A percentile compares a stretch with the other conserved stretches of the same genome.
Conservation (phyloP, 2,113 vertebrate genomes). For the Carassius carassius region DNA sequence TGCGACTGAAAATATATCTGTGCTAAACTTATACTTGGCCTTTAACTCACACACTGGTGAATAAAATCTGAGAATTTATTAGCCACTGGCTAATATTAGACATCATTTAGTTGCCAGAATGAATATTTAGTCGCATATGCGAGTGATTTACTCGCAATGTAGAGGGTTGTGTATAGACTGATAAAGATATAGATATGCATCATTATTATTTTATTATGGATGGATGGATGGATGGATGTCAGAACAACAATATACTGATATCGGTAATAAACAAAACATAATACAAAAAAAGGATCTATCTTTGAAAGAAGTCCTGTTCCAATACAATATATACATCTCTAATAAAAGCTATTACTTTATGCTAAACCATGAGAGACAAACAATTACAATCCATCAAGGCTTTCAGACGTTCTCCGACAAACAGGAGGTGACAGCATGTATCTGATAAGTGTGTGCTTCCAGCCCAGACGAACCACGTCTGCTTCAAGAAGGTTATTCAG, state of each 20-base stretch:
- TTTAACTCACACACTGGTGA: too few relatives aligned
- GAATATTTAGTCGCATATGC: too few relatives aligned
- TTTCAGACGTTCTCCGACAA: conserved; percentile 32
- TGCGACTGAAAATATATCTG: too few relatives aligned
- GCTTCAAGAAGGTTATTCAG: conserved; percentile 44
- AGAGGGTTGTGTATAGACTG: too few relatives aligned
- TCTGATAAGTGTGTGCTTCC: not conserved
- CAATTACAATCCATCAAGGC: conserved; percentile 44
- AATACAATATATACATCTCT: not conserved
- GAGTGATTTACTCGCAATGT: too few relatives aligned
- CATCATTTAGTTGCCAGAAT: too few relatives aligned
- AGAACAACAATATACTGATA: not conserved
- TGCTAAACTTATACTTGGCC: too few relatives aligned
- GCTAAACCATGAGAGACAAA: conserved; percentile 38
- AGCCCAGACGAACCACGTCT: not conserved
- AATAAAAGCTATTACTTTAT: conserved; percentile 10
- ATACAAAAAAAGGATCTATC: not conserved
- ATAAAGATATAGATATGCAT: not conserved
- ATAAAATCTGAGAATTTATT: too few relatives aligned
- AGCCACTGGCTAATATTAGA: too few relatives aligned
- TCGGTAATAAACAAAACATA: not conserved
- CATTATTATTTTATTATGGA: too few relatives aligned
- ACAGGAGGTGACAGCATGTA: conserved; percentile 34
- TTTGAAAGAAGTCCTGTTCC: not conserved
- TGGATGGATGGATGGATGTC: too few relatives aligned